Base-by-base conservation (phyloP, 2,888 invertebrate species). In the Caradrina kadenii region DNA sequence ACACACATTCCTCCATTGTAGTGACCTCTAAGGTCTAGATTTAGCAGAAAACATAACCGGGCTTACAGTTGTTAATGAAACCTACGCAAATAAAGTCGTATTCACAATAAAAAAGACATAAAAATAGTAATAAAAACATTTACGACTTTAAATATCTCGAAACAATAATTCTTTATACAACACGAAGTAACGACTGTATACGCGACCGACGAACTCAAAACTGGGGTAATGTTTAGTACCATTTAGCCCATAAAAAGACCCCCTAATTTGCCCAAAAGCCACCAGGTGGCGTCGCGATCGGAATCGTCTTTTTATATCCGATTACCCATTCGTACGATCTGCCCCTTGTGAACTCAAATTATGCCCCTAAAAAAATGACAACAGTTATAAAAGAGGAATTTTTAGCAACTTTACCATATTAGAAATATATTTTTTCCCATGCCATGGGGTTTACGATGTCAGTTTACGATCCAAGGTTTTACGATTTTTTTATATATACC, bases 401-500 rank as follows among this genome's bases (percentile, higher is more conserved):
- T 85, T 76, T 63, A 76, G 63, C 76, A 79, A 83, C 75, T 83
- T 69, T 74, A 73, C 61, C 79, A 81, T 85, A 83, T 85, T 83
- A 83, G 64, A 79, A 72, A 80, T 83, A 76, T 81, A 81, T 77
- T 68, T 79, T 80, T 69, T 69, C 60, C 53, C 63, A 59, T 72
- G 53, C 61, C 62, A 56, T 39, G 64, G 21, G 54, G 58, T 85
- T 84, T 85, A 85, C 70, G 84, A 80, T 5, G 39, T 10, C 22
- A 61, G 73, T 90, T 90, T 90, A 90, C 68, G 79, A 79, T 42
- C 73, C 10, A 11, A 49, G 55, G 53, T 68, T 79, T 79, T 81
- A 79, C 88, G 90, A 85, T 87, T 86, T 90, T 89, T 90, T 90
- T 90, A 90, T 90, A 81, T 84, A 79, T 82, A 76, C 69, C 71